These are phyloP conservation scores for Drosophila meridionalis DNA, from an alignment of 2,888 invertebrate species.

Conservation along the genomic window DNA sequence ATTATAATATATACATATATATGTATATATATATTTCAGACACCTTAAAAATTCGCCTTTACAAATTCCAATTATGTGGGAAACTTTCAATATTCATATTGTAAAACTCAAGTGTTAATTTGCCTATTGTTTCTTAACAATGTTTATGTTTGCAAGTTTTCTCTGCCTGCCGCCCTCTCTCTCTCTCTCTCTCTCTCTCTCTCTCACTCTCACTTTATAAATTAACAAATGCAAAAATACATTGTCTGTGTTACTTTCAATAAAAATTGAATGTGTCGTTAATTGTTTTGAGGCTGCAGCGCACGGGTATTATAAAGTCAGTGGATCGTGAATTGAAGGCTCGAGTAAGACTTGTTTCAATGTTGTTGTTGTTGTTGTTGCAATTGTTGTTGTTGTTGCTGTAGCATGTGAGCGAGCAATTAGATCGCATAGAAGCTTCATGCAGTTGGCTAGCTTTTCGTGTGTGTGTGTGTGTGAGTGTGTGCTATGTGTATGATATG, in stretches of 20 bases:
- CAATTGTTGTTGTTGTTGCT: conserved; percentile 37
- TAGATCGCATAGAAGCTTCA: conserved; percentile 53
- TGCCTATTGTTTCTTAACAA: background rate
- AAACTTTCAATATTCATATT: background rate
- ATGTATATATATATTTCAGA: too few relatives aligned
- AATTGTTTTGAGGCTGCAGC: conserved; percentile 46
- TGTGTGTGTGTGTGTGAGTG: conserved; percentile 11
- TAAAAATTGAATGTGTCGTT: conserved; percentile 49
- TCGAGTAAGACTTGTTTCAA: conserved; percentile 32
- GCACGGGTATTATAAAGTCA: conserved; percentile 50
- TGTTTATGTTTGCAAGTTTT: background rate
- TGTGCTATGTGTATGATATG: background rate
- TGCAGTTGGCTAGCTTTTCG: conserved; percentile 40
- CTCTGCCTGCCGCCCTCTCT: background rate
- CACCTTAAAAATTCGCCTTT: background rate
- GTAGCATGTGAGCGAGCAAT: conserved; percentile 69
- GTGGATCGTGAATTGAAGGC: conserved; percentile 23
- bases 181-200: background rate
- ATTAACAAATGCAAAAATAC: background rate
- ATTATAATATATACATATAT: background rate
- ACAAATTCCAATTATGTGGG: background rate
- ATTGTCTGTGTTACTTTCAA: conserved; percentile 13
- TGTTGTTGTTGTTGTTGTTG: conserved; percentile 19
- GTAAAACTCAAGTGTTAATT: background rate
- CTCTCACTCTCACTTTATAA: background rate